Base-by-base conservation (phyloP, 2,888 invertebrate species). In the Philhelius pedissequus region DNA sequence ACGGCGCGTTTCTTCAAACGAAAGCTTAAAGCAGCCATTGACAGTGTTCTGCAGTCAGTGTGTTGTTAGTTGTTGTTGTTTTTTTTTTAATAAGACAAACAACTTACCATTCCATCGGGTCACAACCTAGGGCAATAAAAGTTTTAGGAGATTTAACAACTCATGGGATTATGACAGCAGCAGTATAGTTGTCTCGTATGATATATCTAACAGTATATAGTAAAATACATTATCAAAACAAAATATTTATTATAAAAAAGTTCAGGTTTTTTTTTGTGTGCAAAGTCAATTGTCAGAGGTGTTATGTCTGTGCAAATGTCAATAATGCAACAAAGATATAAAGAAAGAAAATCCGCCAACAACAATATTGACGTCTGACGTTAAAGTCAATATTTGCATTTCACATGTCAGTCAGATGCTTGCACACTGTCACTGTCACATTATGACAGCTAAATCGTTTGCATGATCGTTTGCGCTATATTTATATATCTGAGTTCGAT, bases 301-400 rank as follows among this genome's bases (percentile, higher is more conserved):
- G 84, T 84, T 79, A 83, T 66, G 54, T 66, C 62, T 78, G 71
- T 68, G 58, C 71, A 75, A 71, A 68, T 73, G 81, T 73, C 76
- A 76, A 60, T 64, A 58, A 20, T 50, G 58, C 56, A 75, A 80
- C 54, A 56, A 32, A 50, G 35, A 48, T 48, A 35, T 32, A 50
- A 27, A 54, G 30, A 15, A 43, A n/a, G n/a, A n/a, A 40, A 79
- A 76, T 69, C 43, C 20, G 70, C 56, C 78, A 80, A 54, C 84
- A 84, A 80, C 56, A 79, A 80, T 84, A 76, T 80, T 80, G 71
- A 84, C 75, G 84, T 80, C 84, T 84, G 84, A 84, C 84, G 84
- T 68, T 45, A 30, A 27, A 60, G 60, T 70, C 68, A 84, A 84
- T 84, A 84, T 84, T 84, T 84, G 68, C 71, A 73, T 68, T 84